Conservation (phyloP, 2,888 invertebrate genomes). For the Antheraea assamensis region DNA sequence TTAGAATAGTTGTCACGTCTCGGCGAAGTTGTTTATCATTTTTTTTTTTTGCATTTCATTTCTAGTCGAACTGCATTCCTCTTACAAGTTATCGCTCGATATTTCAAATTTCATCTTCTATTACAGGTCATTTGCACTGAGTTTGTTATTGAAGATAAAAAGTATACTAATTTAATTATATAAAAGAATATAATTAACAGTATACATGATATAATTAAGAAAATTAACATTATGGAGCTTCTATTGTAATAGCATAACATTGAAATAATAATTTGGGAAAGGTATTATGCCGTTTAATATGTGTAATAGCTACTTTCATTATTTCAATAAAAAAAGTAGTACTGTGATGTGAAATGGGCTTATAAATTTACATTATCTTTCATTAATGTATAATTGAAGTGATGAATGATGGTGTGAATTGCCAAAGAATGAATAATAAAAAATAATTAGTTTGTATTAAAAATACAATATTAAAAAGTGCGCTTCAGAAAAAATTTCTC, state of each 20-base stretch:
- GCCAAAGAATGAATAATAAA: not conserved
- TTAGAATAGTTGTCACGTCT: constrained; percentile 50
- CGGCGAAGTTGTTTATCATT: not conserved
- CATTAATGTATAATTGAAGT: not conserved
- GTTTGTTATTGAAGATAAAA: not conserved
- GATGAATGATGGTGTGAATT: not conserved
- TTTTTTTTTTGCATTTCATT: constrained; percentile 17
- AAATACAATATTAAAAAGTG: not conserved
- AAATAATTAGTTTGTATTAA: not conserved
- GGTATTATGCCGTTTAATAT: not conserved
- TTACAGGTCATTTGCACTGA: constrained; percentile 2
- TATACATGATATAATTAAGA: not conserved
- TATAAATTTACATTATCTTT: not conserved
- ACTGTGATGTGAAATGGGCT: not conserved
- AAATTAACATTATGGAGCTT: not conserved
- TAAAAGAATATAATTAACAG: not conserved
- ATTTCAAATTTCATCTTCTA: constrained; percentile 1
- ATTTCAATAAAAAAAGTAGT: not conserved
- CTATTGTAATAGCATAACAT: not conserved
- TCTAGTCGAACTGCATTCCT: not conserved
- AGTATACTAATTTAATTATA: not conserved
- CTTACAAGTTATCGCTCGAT: constrained; percentile 6
- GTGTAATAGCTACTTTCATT: not conserved
- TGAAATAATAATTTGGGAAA: not conserved
- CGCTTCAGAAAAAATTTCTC: not conserved